Evolutionary conservation across 2,888 invertebrate genomes (phyloP), one percentile per base, ranked within the genome.

Genomic region (Hydraecia micacea): DNA sequence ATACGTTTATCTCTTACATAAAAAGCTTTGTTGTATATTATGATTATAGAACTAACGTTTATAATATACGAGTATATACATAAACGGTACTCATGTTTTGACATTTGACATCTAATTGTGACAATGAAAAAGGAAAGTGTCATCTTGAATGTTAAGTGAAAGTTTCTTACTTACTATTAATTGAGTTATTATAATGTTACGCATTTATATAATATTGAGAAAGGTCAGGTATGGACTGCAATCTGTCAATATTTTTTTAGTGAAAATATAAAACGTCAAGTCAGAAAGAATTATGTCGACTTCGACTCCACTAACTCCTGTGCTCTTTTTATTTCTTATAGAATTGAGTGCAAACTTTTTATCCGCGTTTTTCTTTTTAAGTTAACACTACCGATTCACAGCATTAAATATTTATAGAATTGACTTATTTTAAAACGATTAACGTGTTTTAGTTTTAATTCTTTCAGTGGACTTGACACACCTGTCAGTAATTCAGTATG

Each of bases 301-400:
- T 42, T 65, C 79, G 39, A 73, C 86, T 90, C 89, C n/a, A 85
- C n/a, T 6, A 52, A 71, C 66, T 70, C 46, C n/a, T 67, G 58
- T 85, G 72, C 73, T 63, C 76, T 74, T 84, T 77, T 82, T 39
- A 7, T 7, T 84, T 77, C 83, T 81, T 80, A 77, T 76, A 77
- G 81, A 84, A 86, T 82, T 80, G 81, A 85, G 82, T 86, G 85
- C 83, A 73, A 83, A 85, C 77, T 87, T 82, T 87, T 88, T 89
- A 85, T 83, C 74, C 77, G 66, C 52, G 80, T 85, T 88, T 87
- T 88, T 86, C 81, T 87, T 85, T 89, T 88, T 89, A 80, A 71
- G 73, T 87, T 87, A 86, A 88, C 89, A 90, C 88, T 88, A 88
- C 85, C 79, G 80, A 77, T 82, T 84, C 85, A 83, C 66, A 79